A percentile compares a stretch with the other conserved stretches of the same genome.
Conservation (phyloP, 2,797 vertebrate species). For the Lepus townsendii region DNA sequence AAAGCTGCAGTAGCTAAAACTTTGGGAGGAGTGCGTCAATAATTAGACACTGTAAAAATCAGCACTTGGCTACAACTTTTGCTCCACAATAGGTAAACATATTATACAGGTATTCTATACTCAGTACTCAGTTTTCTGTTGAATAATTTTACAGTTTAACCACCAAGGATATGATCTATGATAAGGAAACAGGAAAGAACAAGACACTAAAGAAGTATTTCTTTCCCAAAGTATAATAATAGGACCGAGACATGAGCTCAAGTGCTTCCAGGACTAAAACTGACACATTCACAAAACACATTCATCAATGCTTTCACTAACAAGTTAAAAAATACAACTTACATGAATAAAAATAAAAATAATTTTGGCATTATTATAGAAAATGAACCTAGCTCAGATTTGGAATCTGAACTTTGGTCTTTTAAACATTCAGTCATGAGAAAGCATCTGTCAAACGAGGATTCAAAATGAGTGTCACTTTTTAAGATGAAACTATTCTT, state of each 20-base stretch:
- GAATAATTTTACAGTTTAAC: slow-evolving; percentile 57
- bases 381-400: not conserved
- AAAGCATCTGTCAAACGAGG: not conserved
- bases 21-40: not conserved
- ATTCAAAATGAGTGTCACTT: not conserved
- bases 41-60: slow-evolving; percentile 20
- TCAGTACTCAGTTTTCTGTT: slow-evolving; percentile 11
- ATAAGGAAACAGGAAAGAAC: slow-evolving; percentile 34
- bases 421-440: not conserved
- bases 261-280: not conserved
- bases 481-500: not conserved
- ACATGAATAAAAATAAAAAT: not conserved
- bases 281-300: not conserved
- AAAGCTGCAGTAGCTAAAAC: slow-evolving; percentile 12
- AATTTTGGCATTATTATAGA: not conserved
- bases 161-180: not conserved
- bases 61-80: not conserved
- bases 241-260: not conserved
- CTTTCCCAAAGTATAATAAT: slow-evolving; percentile 20
- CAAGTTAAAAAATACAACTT: not conserved
- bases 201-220: not conserved
- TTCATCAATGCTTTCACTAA: not conserved
- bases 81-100: not conserved
- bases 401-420: not conserved
- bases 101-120: not conserved